A percentile compares a stretch with the other conserved stretches of the same genome.
These are phyloP conservation scores for Patiria miniata DNA, from an alignment of 35 echinoderm and acorn worm species.

Conservation along the genomic window DNA sequence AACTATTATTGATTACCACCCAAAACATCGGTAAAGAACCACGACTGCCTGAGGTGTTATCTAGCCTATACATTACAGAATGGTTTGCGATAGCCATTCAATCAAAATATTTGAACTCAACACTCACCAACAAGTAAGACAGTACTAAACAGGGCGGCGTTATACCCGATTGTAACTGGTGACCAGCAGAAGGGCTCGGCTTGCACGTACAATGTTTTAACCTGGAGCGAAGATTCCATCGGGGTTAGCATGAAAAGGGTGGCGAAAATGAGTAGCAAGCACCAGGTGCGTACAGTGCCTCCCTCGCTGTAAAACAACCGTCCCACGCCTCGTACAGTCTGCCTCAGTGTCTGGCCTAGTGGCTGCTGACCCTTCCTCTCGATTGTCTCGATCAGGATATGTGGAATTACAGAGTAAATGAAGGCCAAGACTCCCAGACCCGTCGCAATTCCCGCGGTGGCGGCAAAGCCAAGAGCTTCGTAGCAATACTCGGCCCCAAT, in stretches of 20 bases:
- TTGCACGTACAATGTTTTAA: background rate
- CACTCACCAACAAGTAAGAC: background rate
- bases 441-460: background rate
- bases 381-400: background rate
- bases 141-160: background rate
- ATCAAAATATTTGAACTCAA: too few relatives aligned
- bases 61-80: too few relatives aligned
- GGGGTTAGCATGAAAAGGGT: background rate
- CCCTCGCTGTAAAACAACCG: background rate
- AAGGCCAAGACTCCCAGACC: background rate
- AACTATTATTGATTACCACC: too few relatives aligned
- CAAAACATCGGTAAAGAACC: too few relatives aligned
- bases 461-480: conserved; percentile 11
- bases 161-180: background rate
- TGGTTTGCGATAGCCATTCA: too few relatives aligned
- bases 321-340: background rate
- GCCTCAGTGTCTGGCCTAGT: background rate
- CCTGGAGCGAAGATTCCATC: background rate
- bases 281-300: background rate
- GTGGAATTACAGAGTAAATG: background rate
- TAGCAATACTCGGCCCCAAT: conserved; percentile 30
- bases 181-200: conserved; percentile 32
- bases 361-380: background rate
- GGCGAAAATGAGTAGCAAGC: background rate
- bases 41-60: too few relatives aligned